A percentile compares a stretch with the other conserved stretches of the same genome.
phyloP scores from a whole-genome alignment of 1,140 invertebrate species.

The Brachionus paranguensis region DNA sequence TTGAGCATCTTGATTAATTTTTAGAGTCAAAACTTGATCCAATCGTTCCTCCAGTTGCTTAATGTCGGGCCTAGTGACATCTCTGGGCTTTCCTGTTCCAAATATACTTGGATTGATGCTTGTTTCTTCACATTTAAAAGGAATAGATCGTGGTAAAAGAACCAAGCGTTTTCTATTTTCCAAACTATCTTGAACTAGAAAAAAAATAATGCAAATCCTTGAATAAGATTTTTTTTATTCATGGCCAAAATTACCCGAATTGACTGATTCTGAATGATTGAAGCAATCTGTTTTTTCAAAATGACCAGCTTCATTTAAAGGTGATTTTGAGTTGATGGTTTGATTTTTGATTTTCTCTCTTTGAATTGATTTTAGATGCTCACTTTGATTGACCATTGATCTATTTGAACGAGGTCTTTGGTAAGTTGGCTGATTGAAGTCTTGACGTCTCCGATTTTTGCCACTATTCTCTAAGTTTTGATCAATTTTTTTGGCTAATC shows the following conservation, averaged over 20 bases:
- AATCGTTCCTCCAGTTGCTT: slow-evolving; percentile 8
- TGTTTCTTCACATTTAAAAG: neutral
- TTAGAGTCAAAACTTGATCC: slow-evolving; percentile 6
- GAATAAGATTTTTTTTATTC: no score
- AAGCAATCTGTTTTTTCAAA: neutral
- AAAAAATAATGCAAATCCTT: neutral
- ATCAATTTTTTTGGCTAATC: neutral
- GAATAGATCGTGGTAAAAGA: neutral
- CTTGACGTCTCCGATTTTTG: neutral
- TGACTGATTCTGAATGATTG: neutral
- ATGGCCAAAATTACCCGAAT: neutral
- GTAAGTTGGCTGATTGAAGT: neutral
- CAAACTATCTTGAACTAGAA: neutral
- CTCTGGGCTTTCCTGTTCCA: slow-evolving; percentile 25
- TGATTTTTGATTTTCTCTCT: neutral
- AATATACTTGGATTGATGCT: neutral
- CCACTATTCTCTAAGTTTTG: neutral
- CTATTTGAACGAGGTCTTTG: neutral
- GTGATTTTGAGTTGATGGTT: neutral
- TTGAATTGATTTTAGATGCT: neutral
- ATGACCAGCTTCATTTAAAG: neutral
- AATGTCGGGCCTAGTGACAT: neutral
- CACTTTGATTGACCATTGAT: neutral
- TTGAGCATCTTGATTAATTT: neutral
- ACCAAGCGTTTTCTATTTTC: neutral